These are phyloP conservation scores for Perizoma flavofasciatum DNA, from an alignment of 2,888 invertebrate species.

Conservation along the genomic window DNA sequence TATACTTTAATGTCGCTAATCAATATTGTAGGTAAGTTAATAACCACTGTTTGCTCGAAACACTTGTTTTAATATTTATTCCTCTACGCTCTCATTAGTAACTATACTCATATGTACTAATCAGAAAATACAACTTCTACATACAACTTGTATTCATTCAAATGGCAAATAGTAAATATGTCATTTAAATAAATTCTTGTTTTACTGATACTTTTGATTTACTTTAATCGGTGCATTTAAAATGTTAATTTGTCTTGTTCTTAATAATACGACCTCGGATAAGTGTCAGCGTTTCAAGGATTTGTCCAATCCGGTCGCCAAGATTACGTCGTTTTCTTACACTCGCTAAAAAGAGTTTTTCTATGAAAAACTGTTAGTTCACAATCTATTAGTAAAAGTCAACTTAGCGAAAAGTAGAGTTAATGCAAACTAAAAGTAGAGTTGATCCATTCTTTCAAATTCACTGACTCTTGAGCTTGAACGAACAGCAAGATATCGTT, in stretches of 20 bases:
- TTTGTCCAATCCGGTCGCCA: conserved; percentile 22
- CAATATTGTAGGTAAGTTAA: not conserved
- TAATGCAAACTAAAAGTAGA: too few relatives aligned
- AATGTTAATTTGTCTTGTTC: conserved; percentile 35
- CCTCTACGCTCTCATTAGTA: conserved; percentile 28
- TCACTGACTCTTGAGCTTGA: conserved; percentile 19
- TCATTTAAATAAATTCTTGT: conserved; percentile 11
- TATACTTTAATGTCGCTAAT: not conserved
- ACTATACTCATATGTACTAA: conserved; percentile 26
- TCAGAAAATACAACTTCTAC: not conserved
- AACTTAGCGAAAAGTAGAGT: too few relatives aligned
- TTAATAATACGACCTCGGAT: conserved; percentile 32
- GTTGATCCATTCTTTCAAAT: conserved; percentile 4
- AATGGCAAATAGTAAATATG: not conserved
- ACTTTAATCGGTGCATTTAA: conserved; percentile 27
- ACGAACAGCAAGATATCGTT: not conserved
- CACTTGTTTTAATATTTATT: conserved; percentile 8
- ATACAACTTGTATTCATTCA: conserved; percentile 3
- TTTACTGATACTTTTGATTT: conserved; percentile 21
- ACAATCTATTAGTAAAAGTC: too few relatives aligned
- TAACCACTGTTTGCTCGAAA: conserved; percentile 1
- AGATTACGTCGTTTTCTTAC: conserved; percentile 19
- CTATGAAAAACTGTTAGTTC: not conserved
- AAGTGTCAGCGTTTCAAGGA: conserved; percentile 35
- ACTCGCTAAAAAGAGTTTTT: not conserved